phyloP scores from a whole-genome alignment of 2,113 vertebrate species.

The Pitta sordida region DNA sequence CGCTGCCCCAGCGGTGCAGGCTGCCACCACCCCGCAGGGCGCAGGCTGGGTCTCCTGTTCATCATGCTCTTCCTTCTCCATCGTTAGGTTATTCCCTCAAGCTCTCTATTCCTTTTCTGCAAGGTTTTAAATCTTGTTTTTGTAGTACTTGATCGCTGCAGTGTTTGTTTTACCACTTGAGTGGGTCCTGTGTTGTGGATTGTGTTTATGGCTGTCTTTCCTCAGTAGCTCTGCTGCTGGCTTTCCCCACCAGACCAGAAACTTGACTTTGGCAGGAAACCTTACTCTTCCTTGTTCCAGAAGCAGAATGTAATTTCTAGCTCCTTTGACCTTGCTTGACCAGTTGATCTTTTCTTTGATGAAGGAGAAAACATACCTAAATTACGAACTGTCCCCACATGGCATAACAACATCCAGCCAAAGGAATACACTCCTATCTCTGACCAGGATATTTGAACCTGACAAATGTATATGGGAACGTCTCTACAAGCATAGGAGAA shows the following conservation, averaged over 20 bases:
- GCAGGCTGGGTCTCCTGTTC: neutral
- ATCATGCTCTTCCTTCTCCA: neutral
- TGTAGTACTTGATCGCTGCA: neutral
- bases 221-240: neutral
- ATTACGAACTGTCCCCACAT: neutral
- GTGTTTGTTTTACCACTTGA: neutral
- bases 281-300: neutral
- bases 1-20: neutral
- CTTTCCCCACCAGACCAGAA: neutral
- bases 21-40: neutral
- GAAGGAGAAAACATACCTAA: neutral
- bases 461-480: neutral
- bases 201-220: neutral
- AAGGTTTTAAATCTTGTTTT: neutral
- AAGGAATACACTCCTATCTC: neutral
- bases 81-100: neutral
- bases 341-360: neutral
- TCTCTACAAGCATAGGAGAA: neutral
- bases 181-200: neutral
- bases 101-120: neutral
- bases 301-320: neutral
- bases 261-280: neutral
- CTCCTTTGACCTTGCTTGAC: neutral
- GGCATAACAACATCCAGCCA: neutral
- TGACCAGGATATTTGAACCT: neutral